These are phyloP conservation scores for Calliopsis andreniformis DNA, from an alignment of 1,140 invertebrate species.

Conservation along the genomic window DNA sequence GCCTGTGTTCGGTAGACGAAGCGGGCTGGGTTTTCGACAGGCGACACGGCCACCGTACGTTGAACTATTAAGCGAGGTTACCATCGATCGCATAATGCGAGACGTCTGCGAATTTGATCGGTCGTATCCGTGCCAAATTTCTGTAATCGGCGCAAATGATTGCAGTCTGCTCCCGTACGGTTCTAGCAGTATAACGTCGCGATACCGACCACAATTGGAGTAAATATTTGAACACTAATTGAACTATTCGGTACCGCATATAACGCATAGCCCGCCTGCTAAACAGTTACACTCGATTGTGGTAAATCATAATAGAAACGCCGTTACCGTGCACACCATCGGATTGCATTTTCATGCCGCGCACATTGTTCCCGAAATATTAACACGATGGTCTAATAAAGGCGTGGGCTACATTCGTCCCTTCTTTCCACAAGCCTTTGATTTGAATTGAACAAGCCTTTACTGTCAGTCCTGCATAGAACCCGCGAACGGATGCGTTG, in stretches of 20 bases:
- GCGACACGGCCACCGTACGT: slow-evolving; percentile 46
- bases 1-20: slow-evolving; percentile 24
- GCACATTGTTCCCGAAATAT: slow-evolving; percentile 55
- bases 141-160: slow-evolving; percentile 66
- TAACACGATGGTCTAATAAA: slow-evolving; percentile 46
- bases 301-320: slow-evolving; percentile 66
- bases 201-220: slow-evolving; percentile 59
- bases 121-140: slow-evolving; percentile 63
- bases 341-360: slow-evolving; percentile 47
- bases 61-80: slow-evolving; percentile 59
- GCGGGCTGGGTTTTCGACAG: slow-evolving; percentile 11
- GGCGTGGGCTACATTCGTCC: not conserved
- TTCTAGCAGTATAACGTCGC: slow-evolving; percentile 49
- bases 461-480: no score
- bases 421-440: no score
- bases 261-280: slow-evolving; percentile 42
- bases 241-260: slow-evolving; percentile 59
- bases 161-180: slow-evolving; percentile 46
- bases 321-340: slow-evolving; percentile 37
- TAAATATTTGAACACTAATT: slow-evolving; percentile 70
- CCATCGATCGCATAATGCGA: slow-evolving; percentile 62
- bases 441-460: no score
- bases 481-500: no score
- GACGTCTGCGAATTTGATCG: slow-evolving; percentile 65
- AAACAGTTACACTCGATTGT: slow-evolving; percentile 65